These are phyloP conservation scores for Corbicula japonica DNA, from an alignment of 2,888 invertebrate genomes.

Conservation along the genomic window DNA sequence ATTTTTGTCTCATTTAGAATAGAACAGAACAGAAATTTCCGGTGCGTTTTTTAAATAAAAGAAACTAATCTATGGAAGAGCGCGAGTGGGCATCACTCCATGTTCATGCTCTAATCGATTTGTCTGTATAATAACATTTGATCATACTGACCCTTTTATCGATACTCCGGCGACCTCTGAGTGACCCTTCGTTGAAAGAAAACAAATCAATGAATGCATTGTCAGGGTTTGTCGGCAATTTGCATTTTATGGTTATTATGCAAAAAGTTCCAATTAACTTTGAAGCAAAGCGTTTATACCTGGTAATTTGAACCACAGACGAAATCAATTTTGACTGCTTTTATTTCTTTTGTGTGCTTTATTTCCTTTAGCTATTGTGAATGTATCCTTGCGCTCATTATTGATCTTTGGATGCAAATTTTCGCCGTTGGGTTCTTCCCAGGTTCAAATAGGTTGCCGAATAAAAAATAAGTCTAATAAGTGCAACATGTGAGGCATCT, in stretches of 20 bases:
- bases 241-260: conserved; percentile 24
- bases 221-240: background rate
- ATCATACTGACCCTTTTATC: conserved; percentile 2
- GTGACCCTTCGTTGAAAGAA: conserved; percentile 6
- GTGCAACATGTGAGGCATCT: too few relatives aligned
- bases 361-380: background rate
- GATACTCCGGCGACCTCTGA: background rate
- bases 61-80: too few relatives aligned
- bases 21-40: too few relatives aligned
- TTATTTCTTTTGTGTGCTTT: conserved; percentile 2
- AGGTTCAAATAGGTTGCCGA: background rate
- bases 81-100: too few relatives aligned
- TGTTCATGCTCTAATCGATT: too few relatives aligned
- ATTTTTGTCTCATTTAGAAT: too few relatives aligned
- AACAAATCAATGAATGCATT: conserved; percentile 9
- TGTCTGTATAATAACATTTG: too few relatives aligned
- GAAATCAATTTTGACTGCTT: background rate
- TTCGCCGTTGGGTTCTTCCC: conserved; percentile 30
- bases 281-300: background rate
- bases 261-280: conserved; percentile 19
- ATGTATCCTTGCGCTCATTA: background rate
- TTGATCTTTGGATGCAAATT: conserved; percentile 13
- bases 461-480: background rate
- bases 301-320: background rate
- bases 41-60: too few relatives aligned